Conservation (phyloP, 2,113 vertebrate species). For the Phrynosoma blainvillii region DNA sequence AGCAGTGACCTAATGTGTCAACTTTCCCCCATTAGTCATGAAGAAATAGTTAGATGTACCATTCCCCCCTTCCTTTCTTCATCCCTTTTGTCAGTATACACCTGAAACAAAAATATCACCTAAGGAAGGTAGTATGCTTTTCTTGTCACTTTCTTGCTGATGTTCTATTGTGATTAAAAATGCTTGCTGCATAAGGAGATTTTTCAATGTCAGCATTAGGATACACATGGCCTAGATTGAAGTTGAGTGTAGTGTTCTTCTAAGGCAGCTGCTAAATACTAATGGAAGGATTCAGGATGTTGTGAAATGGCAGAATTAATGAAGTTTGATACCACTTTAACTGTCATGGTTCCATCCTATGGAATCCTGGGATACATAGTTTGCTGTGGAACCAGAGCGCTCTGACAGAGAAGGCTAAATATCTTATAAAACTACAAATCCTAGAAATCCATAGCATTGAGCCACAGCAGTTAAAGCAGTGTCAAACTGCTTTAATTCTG, state of each 20-base stretch:
- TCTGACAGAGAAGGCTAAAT: too few relatives aligned
- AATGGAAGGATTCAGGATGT: not conserved
- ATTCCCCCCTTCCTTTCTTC: slow-evolving; percentile 32
- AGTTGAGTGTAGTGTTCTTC: not conserved
- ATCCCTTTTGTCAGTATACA: slow-evolving; percentile 31
- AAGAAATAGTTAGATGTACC: slow-evolving; percentile 7
- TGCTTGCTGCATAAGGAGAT: not conserved
- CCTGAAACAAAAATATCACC: slow-evolving; percentile 26
- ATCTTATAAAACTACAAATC: too few relatives aligned
- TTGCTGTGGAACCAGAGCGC: too few relatives aligned
- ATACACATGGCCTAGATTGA: not conserved
- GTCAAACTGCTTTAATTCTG: too few relatives aligned
- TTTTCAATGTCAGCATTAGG: slow-evolving; percentile 25
- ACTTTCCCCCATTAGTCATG: not conserved
- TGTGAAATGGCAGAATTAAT: too few relatives aligned
- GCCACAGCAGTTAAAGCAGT: too few relatives aligned
- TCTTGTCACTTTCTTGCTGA: slow-evolving; percentile 16
- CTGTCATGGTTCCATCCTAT: too few relatives aligned
- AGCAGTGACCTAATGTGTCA: not conserved
- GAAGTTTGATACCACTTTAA: too few relatives aligned
- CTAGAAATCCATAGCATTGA: too few relatives aligned
- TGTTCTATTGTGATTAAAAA: slow-evolving; percentile 4
- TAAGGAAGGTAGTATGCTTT: not conserved
- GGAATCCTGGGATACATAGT: too few relatives aligned
- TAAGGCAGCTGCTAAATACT: not conserved